Evolutionary conservation across 2,888 invertebrate genomes (phyloP).

Genomic region (Himalopsyche japonica): DNA sequence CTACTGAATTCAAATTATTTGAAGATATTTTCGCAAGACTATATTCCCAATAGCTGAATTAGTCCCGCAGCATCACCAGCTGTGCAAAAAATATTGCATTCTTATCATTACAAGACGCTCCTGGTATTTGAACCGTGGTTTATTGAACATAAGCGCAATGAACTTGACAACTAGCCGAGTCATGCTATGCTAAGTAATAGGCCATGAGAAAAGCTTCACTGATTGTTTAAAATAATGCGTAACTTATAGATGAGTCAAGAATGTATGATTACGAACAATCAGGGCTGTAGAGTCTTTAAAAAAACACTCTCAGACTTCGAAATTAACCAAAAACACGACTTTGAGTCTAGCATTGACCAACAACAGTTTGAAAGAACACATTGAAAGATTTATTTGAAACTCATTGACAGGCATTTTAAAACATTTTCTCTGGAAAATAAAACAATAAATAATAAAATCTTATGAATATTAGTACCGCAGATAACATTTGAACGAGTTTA

Average conservation of each 20-base stretch:
- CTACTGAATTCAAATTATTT: not conserved
- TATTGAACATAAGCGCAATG: not conserved
- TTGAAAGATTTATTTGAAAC: too few species aligned
- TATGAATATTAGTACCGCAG: too few species aligned
- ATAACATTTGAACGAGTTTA: too few species aligned
- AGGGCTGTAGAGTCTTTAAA: too few species aligned
- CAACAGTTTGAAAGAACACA: too few species aligned
- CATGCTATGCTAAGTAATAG: not conserved
- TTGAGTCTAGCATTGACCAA: too few species aligned
- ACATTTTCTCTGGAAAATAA: too few species aligned
- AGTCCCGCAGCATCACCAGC: not conserved
- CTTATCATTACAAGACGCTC: not conserved
- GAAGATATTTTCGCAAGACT: not conserved
- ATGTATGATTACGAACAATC: too few species aligned
- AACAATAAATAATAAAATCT: too few species aligned
- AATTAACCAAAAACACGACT: too few species aligned
- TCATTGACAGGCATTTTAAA: too few species aligned
- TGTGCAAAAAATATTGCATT: not conserved
- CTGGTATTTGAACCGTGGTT: slow-evolving; percentile 1
- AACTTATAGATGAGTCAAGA: not conserved
- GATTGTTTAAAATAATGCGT: not conserved
- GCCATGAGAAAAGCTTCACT: not conserved
- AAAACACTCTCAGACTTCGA: too few species aligned
- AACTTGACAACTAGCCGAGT: not conserved
- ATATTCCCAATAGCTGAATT: not conserved